Percentiles rank a stretch among this genome's conserved stretches.
phyloP scores from a whole-genome alignment of 2,888 invertebrate genomes.

The Phortica magna region DNA sequence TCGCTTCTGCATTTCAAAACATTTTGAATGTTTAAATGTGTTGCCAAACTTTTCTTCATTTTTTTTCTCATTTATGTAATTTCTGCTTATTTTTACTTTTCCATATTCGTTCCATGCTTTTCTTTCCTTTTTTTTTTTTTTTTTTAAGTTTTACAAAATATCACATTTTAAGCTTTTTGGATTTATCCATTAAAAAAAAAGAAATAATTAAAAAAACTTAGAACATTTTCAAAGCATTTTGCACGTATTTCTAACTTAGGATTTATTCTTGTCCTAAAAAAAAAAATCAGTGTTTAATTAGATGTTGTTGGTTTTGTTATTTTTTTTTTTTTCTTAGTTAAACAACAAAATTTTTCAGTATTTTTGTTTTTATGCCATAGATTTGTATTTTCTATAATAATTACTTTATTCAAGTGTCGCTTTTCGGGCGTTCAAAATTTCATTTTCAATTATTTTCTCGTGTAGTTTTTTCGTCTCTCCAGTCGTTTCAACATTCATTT shows the following conservation, averaged over 20 bases:
- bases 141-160: constrained; percentile 77
- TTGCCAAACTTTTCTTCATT: not conserved
- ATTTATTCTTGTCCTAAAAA: not conserved
- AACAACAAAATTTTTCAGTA: constrained; percentile 16
- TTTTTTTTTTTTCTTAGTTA: constrained; percentile 24
- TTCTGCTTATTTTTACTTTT: not conserved
- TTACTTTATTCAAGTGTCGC: constrained; percentile 58
- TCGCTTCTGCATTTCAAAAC: constrained; percentile 39
- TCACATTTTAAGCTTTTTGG: constrained; percentile 78
- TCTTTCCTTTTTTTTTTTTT: constrained; percentile 42
- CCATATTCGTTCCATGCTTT: not conserved
- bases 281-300: constrained; percentile 26
- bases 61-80: not conserved
- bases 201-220: not conserved
- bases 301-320: constrained; percentile 22
- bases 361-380: constrained; percentile 37
- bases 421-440: not conserved
- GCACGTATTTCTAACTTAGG: not conserved
- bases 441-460: constrained; percentile 50
- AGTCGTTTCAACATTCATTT: constrained; percentile 32
- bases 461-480: constrained; percentile 59
- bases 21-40: constrained; percentile 59
- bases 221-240: not conserved
- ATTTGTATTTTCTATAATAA: constrained; percentile 48
- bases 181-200: constrained; percentile 55